These are phyloP conservation scores for Ictidomys tridecemlineatus DNA, from an alignment of 2,113 vertebrate genomes.

Conservation along the genomic window DNA sequence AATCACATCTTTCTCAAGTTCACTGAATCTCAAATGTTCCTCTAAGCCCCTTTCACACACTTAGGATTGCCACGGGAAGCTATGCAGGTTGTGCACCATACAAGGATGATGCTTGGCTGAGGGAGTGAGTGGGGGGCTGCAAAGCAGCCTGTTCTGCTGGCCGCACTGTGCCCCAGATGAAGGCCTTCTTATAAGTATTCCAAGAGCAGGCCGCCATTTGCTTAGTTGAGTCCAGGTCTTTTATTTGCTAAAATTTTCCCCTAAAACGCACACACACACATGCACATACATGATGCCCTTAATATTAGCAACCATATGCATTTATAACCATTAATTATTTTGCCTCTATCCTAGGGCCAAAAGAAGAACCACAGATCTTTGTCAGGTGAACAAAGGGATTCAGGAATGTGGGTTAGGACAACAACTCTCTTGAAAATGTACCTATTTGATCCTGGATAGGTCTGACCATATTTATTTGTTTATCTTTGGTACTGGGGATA, in stretches of 20 bases:
- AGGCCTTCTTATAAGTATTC: not conserved
- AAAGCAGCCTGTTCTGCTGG: not conserved
- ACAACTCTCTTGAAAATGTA: not conserved
- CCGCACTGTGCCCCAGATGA: not conserved
- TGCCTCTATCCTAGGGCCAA: not conserved
- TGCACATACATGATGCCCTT: not conserved
- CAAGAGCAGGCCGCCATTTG: not conserved
- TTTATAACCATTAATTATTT: not conserved
- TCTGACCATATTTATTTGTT: too few species aligned
- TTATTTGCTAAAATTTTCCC: not conserved
- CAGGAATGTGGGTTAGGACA: not conserved
- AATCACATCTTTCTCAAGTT: not conserved
- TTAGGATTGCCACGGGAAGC: not conserved
- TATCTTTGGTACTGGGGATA: not conserved
- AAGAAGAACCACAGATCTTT: not conserved
- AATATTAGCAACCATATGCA: not conserved
- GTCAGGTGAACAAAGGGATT: not conserved
- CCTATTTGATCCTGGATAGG: not conserved
- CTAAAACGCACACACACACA: not conserved
- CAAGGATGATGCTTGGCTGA: not conserved
- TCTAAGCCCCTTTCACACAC: not conserved
- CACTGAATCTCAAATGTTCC: not conserved
- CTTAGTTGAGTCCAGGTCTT: not conserved
- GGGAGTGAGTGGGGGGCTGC: not conserved
- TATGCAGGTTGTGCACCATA: not conserved